These are phyloP conservation scores for Bovichtus variegatus DNA, from an alignment of 2,797 vertebrate species.

Conservation along the genomic window DNA sequence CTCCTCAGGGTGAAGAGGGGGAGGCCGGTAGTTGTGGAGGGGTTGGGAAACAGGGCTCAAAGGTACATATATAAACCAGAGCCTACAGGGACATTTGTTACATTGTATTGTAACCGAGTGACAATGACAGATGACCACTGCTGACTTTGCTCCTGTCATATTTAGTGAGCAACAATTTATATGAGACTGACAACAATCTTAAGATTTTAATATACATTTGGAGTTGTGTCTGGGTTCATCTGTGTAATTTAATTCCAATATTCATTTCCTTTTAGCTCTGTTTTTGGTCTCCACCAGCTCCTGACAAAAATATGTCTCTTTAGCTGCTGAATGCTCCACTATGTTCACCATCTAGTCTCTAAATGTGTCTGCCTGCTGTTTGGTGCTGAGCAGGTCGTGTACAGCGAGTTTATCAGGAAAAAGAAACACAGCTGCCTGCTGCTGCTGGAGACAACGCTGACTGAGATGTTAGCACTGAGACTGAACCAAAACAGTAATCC, in stretches of 20 bases:
- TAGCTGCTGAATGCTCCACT: not conserved
- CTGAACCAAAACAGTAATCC: not conserved
- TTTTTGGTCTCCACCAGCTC: not conserved
- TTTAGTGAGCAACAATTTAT: too few species aligned
- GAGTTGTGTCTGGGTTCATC: not conserved
- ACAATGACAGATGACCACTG: not conserved
- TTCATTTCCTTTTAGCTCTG: not conserved
- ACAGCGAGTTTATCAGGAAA: too few species aligned
- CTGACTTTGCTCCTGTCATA: too few species aligned
- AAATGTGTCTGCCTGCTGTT: too few species aligned
- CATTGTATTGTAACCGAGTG: not conserved
- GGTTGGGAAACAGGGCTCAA: conserved; percentile 76
- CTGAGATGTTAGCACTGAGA: too few species aligned
- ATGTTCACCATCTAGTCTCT: too few species aligned
- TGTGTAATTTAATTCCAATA: not conserved
- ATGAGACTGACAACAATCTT: not conserved
- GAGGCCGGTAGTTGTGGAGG: conserved; percentile 72
- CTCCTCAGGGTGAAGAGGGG: conserved; percentile 82
- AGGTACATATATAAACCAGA: conserved; percentile 75
- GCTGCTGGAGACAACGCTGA: not conserved
- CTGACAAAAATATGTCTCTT: too few species aligned
- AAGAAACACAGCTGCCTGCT: too few species aligned
- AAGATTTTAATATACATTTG: not conserved
- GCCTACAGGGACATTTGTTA: not conserved
- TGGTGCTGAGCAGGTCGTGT: too few species aligned